These are phyloP conservation scores for Habrosyne pyritoides DNA, from an alignment of 2,888 invertebrate species.

Conservation along the genomic window DNA sequence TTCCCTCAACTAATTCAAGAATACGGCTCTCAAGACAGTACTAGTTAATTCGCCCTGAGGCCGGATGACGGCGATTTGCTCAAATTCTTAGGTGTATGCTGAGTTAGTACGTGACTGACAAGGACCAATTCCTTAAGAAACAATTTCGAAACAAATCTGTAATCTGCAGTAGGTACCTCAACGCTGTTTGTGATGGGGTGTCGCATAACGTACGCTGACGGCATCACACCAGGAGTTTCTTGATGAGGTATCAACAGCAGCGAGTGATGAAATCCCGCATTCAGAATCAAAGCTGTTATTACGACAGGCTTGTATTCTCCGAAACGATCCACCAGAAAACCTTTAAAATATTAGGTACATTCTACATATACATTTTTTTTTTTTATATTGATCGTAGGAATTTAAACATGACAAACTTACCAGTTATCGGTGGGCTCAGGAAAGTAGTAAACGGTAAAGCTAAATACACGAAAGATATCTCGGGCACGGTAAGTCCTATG, in stretches of 20 bases:
- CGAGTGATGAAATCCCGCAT: constrained; percentile 91
- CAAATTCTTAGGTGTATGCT: constrained; percentile 77
- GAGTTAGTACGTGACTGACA: constrained; percentile 57
- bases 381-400: background rate
- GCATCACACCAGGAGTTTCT: constrained; percentile 89
- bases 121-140: constrained; percentile 57
- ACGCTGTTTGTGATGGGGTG: constrained; percentile 88
- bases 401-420: constrained; percentile 66
- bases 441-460: constrained; percentile 94
- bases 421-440: constrained; percentile 92
- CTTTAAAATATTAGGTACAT: constrained; percentile 65
- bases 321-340: constrained; percentile 93
- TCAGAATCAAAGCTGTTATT: constrained; percentile 89
- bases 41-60: constrained; percentile 72
- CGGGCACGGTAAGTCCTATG: constrained; percentile 92
- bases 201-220: constrained; percentile 89
- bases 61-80: constrained; percentile 82
- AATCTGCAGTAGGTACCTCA: constrained; percentile 80
- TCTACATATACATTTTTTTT: background rate
- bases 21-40: constrained; percentile 66
- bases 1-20: constrained; percentile 74
- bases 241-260: constrained; percentile 91
- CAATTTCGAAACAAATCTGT: constrained; percentile 48
- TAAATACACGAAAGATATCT: constrained; percentile 94
- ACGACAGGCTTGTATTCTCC: constrained; percentile 93